These are phyloP conservation scores for Branchinecta lynchi DNA, from an alignment of 1,140 invertebrate genomes.

Conservation along the genomic window DNA sequence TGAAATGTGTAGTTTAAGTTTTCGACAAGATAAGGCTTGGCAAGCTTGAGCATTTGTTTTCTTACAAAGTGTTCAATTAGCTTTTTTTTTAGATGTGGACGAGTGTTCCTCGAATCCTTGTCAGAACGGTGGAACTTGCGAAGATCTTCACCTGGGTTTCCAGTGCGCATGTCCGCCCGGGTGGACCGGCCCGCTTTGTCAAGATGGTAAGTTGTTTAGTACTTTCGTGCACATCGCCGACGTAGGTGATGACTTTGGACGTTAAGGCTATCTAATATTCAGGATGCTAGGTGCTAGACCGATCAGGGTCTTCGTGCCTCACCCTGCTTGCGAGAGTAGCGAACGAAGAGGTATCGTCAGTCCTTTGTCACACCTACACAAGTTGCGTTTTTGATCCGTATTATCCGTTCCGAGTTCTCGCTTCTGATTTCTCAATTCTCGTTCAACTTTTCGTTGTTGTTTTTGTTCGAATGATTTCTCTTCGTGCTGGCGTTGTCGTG, in stretches of 20 bases:
- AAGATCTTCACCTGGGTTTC: slow-evolving; percentile 55
- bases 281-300: not conserved
- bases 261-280: not conserved
- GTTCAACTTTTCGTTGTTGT: too few relatives aligned
- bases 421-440: too few relatives aligned
- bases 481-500: too few relatives aligned
- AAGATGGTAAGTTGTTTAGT: slow-evolving; percentile 41
- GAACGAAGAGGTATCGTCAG: not conserved
- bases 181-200: slow-evolving; percentile 65
- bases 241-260: not conserved
- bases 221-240: slow-evolving; percentile 1
- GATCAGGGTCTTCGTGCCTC: not conserved
- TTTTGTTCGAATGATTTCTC: too few relatives aligned
- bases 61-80: not conserved
- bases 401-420: too few relatives aligned
- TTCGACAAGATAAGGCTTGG: too few relatives aligned
- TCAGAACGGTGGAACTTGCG: slow-evolving; percentile 69
- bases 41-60: too few relatives aligned
- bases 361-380: not conserved
- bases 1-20: too few relatives aligned
- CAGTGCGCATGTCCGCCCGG: slow-evolving; percentile 57
- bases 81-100: slow-evolving; percentile 40
- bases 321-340: not conserved
- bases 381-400: too few relatives aligned
- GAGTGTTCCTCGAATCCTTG: slow-evolving; percentile 70